Conservation (phyloP, 2,888 invertebrate genomes). For the Leptura quadrifasciata region DNA sequence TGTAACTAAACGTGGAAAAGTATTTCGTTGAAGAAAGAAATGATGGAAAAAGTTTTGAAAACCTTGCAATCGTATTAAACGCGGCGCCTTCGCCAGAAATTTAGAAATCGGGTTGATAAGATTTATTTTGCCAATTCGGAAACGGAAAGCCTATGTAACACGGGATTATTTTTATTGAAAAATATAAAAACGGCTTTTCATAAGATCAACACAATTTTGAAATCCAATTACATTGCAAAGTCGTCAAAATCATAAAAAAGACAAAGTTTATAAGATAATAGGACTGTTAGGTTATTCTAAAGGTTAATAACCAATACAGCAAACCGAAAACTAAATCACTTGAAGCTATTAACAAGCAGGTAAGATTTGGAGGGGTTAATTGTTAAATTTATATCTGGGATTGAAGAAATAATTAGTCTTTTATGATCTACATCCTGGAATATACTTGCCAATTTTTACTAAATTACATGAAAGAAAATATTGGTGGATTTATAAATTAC, state of each 20-base stretch:
- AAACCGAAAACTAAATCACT: not conserved
- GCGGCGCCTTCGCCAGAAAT: not conserved
- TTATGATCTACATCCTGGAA: conserved; percentile 13
- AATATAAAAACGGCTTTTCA: no score
- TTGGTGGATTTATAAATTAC: no score
- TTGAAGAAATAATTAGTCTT: not conserved
- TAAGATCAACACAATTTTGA: no score
- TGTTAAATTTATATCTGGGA: not conserved
- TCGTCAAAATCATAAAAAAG: not conserved
- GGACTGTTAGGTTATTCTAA: not conserved
- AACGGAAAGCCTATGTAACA: no score
- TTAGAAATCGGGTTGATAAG: not conserved
- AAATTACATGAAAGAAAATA: no score
- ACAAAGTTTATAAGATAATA: not conserved
- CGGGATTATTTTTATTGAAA: no score
- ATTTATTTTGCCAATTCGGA: no score
- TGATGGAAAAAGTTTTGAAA: not conserved
- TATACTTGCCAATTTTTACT: not conserved
- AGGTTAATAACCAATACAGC: no score
- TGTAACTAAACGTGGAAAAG: conserved; percentile 37
- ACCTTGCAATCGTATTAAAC: not conserved
- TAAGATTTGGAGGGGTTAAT: not conserved
- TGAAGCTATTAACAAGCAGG: not conserved
- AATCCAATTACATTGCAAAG: not conserved
- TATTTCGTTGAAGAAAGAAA: not conserved